phyloP scores from a whole-genome alignment of 92 coral and sea anemone genomes.

The Chrysogorgia sp. region DNA sequence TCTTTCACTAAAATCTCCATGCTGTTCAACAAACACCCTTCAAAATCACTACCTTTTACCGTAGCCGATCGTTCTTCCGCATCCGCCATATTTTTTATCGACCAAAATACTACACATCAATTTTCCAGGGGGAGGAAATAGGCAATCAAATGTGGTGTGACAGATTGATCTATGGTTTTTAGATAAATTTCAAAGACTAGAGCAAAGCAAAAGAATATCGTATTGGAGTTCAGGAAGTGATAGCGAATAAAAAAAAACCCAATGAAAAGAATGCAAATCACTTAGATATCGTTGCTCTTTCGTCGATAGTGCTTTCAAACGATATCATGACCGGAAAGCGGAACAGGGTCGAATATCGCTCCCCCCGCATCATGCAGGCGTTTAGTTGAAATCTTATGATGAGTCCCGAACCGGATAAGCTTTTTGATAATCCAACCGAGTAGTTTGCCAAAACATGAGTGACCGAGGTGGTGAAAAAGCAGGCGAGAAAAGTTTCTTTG shows the following conservation, averaged over 20 bases:
- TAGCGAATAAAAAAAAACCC: not conserved
- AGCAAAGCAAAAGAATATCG: not conserved
- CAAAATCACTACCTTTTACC: conserved; percentile 73
- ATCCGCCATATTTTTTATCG: conserved; percentile 75
- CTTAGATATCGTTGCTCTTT: no score
- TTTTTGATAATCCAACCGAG: no score
- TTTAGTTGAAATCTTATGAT: not conserved
- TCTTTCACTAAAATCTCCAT: conserved; percentile 90
- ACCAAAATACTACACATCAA: not conserved
- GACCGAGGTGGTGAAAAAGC: conserved; percentile 59
- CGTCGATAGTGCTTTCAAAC: no score
- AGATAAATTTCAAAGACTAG: not conserved
- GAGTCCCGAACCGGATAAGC: not conserved
- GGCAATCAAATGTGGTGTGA: not conserved
- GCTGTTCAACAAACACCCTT: conserved; percentile 85
- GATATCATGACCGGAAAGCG: not conserved
- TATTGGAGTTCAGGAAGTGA: not conserved
- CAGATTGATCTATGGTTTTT: not conserved
- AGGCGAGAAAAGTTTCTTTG: conserved; percentile 85
- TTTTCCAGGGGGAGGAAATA: conserved; percentile 27
- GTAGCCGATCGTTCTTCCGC: conserved; percentile 44
- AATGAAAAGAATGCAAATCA: no score
- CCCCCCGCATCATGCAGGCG: not conserved
- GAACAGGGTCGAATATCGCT: not conserved
- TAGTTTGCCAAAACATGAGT: not conserved